Base-by-base conservation (phyloP, 30 jellyfish, hydroid and myxozoan species). In the Hydractinia symbiolongicarpus region DNA sequence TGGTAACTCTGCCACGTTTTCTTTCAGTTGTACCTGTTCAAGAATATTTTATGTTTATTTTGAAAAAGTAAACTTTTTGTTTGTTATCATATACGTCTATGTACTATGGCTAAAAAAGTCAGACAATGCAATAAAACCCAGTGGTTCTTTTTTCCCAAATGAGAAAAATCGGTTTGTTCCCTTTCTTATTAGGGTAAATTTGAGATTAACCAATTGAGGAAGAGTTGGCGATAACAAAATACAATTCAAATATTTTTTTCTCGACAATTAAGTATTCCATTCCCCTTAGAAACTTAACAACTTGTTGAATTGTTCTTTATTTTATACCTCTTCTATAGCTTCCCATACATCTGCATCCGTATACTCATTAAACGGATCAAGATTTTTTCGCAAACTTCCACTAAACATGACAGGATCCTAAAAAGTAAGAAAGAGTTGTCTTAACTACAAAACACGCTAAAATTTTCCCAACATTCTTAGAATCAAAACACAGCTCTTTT, bases 401-500 rank as follows among this genome's bases (percentile, higher is more conserved):
- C 89, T 90, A 69, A 90, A 90, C 40, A 90, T 68, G 8, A 86
- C 94, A 9, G 97, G 97, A 66, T 90, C 97, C 97, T 90, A 54
- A 14, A 68, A 75, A 62, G 78, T n/a, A 64, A 74, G 51, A 10
- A 73, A 20, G 15, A 44, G 86, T 9, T 60, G 9, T 30, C 44
- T 30, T 30, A 30, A 30, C 44, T 30, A 30, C 44, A 30, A 2
- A 30, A 30, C 44, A 30, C 44, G 44, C 44, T 30, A 30, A 30
- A 30, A 30, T 30, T 30, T 30, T 30, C 44, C 44, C 44, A 30
- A 30, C 2, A 30, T 30, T 30, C 44, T 30, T 30, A 30, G 44
- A 30, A 30, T 30, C 44, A 30, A 30, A 30, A 30, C 44, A 30
- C n/a, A n/a, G n/a, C n/a, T n/a, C n/a, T n/a, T n/a, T n/a, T n/a